Percentiles rank a stretch among this genome's conserved stretches.
Conservation (phyloP, 2,888 invertebrate species). For the Lasioglossum calceatum region DNA sequence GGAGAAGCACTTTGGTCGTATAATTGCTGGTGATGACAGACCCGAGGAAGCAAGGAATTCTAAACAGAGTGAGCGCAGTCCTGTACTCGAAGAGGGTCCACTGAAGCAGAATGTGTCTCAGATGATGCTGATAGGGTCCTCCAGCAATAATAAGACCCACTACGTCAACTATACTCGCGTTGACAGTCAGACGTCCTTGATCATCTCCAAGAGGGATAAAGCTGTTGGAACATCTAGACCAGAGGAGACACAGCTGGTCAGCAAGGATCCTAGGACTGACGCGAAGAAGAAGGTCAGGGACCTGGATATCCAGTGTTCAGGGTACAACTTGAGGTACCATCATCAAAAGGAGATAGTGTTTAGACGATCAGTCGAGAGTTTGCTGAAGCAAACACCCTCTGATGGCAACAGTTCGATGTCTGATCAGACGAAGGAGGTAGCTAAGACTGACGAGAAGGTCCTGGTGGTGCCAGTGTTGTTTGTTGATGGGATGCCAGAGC, state of each 20-base stretch:
- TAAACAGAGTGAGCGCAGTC: no score
- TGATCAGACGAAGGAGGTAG: background rate
- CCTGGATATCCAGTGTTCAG: conserved; percentile 32
- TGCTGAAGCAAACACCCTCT: conserved; percentile 14
- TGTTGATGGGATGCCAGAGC: conserved; percentile 61
- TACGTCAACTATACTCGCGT: conserved; percentile 23
- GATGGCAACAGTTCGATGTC: background rate
- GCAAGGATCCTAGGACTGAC: background rate
- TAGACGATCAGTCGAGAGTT: conserved; percentile 16
- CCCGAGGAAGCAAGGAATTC: no score
- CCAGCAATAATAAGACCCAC: background rate
- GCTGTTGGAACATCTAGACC: background rate
- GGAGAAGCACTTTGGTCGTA: conserved; percentile 23
- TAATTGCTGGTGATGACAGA: conserved; percentile 8
- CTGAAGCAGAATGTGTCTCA: background rate
- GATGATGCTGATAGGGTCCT: conserved; percentile 3
- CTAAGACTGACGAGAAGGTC: conserved; percentile 55
- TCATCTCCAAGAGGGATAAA: conserved; percentile 20
- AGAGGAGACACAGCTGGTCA: background rate
- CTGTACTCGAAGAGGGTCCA: background rate
- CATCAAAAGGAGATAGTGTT: conserved; percentile 3
- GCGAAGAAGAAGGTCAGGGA: conserved; percentile 8
- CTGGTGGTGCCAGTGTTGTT: conserved; percentile 70
- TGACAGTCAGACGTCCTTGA: conserved; percentile 26
- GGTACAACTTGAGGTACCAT: conserved; percentile 14